Evolutionary conservation across 2,113 vertebrate species (phyloP).

Genomic region (Rutilus rutilus): DNA sequence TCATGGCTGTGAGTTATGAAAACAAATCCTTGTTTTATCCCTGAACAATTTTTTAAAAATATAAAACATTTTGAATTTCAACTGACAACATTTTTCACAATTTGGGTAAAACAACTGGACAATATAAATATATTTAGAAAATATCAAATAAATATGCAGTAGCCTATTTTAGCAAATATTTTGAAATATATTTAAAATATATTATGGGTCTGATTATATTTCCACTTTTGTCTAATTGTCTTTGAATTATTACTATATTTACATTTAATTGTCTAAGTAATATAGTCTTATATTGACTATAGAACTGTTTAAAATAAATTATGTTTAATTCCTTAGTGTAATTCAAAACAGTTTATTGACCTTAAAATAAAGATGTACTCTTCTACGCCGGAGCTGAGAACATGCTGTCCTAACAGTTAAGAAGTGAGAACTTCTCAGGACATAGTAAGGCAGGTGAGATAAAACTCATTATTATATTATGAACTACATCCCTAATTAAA

Average conservation of each 20-base stretch:
- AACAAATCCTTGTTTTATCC: not conserved
- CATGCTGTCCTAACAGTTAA: not conserved
- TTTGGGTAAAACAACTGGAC: not conserved
- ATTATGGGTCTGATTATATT: not conserved
- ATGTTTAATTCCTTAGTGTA: not conserved
- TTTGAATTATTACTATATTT: no score
- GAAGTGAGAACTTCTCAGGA: not conserved
- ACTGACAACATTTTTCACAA: not conserved
- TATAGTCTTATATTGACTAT: not conserved
- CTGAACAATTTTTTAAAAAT: not conserved
- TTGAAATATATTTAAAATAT: no score
- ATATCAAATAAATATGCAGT: no score
- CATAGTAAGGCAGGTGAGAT: constrained; percentile 19
- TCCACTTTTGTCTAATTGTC: not conserved
- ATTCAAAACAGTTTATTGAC: not conserved
- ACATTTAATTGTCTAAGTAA: no score
- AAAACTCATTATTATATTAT: constrained; percentile 61
- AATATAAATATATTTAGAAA: not conserved
- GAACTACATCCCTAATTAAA: constrained; percentile 65
- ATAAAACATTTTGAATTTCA: not conserved
- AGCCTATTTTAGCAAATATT: no score
- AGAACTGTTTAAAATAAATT: not conserved
- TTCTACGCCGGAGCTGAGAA: not conserved
- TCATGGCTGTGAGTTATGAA: not conserved
- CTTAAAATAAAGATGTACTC: not conserved